Conservation (phyloP, 1,140 invertebrate species). For the Whitmania pigra region DNA sequence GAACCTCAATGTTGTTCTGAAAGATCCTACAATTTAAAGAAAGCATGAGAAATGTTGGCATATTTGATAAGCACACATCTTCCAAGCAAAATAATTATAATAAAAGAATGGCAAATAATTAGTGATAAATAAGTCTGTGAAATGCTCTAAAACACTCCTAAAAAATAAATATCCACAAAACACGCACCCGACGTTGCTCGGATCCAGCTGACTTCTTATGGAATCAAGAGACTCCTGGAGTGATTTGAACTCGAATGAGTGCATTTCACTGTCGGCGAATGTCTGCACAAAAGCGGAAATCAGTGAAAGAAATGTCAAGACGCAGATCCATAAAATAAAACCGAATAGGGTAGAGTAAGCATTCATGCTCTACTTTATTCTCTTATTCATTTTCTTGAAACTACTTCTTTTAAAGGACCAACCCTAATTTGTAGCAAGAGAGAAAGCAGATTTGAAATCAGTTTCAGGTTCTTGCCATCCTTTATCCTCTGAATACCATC, state of each 20-base stretch:
- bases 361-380: not conserved
- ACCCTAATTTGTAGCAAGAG: conserved; percentile 81
- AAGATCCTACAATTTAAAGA: conserved; percentile 50
- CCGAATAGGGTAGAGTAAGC: not conserved
- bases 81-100: not conserved
- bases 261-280: conserved; percentile 73
- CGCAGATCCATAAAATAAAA: not conserved
- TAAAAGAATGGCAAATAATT: not conserved
- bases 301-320: conserved; percentile 6
- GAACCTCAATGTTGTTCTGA: conserved; percentile 77
- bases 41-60: not conserved
- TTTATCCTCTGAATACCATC: conserved; percentile 43
- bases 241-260: conserved; percentile 79
- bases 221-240: conserved; percentile 79
- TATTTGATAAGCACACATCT: not conserved
- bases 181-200: conserved; percentile 55
- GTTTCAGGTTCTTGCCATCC: conserved; percentile 47
- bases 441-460: conserved; percentile 75
- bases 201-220: conserved; percentile 64
- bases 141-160: no score
- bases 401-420: conserved; percentile 26
- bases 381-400: not conserved
- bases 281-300: conserved; percentile 45
- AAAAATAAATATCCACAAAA: no score
- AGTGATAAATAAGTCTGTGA: no score